Evolutionary conservation across 2,888 invertebrate species (phyloP), one percentile per base, ranked within the genome.

Genomic region (Schizotus pectinicornis): DNA sequence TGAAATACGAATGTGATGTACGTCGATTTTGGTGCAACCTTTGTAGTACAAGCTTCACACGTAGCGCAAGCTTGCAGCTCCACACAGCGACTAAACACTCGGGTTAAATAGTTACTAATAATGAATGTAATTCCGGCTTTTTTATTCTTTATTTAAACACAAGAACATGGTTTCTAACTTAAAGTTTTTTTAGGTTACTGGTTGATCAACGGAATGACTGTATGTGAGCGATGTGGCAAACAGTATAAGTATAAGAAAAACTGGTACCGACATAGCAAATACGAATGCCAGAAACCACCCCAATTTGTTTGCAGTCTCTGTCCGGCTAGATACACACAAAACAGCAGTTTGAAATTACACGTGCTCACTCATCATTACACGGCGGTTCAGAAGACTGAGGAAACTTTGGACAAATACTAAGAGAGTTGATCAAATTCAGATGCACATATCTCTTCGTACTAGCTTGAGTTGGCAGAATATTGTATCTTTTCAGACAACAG

Each of bases 231-330:
- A n/a, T 75, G 75, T 53, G 56, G 56, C 8, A 74, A 72, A 56
- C 42, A 47, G 7, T 76, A 76, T 57, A 70, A 65, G 43, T 66
- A 70, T 38, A 69, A 70, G 46, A 69, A 69, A 39, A 69, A 68
- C 32, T 56, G 88, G 66, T 79, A 84, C 75, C 84, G 90, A 59
- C 91, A 91, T 73, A 83, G 87, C 64, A 87, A 86, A 69, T 88
- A 88, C 74, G 90, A 90, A 77, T 90, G 90, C 22, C 60, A 63
- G 37, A 62, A 59, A 45, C 56, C 55, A 13, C 64, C 65, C 2
- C 56, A 66, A 49, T 69, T 68, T 42, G 50, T 39, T n/a, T 69
- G 69, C 47, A 35, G 32, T 14, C 39, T 56, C n/a, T 62, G 62
- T 42, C 11, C 14, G 7, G 48, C 51, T 41, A 55, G 36, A 35